Evolutionary conservation across 2,113 vertebrate genomes (phyloP).

Genomic region (Gymnorhina tibicen): DNA sequence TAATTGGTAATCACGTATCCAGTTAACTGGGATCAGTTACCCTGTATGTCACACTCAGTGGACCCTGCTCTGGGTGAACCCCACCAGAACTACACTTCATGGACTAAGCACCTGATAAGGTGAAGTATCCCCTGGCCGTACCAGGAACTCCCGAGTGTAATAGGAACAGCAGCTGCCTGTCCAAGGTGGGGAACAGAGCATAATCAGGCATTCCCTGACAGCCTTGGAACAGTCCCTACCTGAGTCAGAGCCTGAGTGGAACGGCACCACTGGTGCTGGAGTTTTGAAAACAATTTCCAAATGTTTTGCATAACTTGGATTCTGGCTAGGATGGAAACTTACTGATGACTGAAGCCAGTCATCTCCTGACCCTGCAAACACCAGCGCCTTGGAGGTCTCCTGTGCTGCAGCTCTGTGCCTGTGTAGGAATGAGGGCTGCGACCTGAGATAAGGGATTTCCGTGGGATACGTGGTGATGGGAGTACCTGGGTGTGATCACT

Average conservation of each 20-base stretch:
- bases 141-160: neutral
- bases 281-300: neutral
- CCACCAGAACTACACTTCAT: neutral
- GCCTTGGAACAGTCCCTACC: neutral
- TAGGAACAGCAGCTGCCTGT: neutral
- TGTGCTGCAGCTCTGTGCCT: neutral
- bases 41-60: neutral
- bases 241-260: neutral
- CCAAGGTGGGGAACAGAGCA: neutral
- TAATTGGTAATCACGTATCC: accelerated
- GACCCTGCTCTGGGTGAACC: neutral
- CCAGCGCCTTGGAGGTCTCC: neutral
- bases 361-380: neutral
- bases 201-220: neutral
- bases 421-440: neutral
- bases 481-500: neutral
- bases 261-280: neutral
- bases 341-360: neutral
- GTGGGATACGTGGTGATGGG: neutral
- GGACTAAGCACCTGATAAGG: neutral
- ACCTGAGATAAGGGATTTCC: neutral
- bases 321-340: neutral
- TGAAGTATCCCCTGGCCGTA: neutral
- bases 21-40: neutral
- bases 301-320: neutral